phyloP scores from a whole-genome alignment of 2,797 vertebrate genomes.

The Prunella strophiata region DNA sequence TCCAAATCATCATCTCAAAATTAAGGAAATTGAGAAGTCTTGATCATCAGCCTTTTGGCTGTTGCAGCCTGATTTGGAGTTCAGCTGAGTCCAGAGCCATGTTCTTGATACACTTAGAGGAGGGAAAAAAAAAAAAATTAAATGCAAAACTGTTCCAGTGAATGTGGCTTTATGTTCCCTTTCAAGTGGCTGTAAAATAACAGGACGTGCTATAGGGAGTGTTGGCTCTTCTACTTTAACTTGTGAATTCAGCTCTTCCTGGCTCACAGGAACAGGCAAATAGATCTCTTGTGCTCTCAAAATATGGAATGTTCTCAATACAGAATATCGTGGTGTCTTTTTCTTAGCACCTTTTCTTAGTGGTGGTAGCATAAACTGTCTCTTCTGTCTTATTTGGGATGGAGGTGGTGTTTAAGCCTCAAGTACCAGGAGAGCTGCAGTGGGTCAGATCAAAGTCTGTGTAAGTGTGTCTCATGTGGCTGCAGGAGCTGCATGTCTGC shows the following conservation, averaged over 20 bases:
- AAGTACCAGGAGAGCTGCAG: background rate
- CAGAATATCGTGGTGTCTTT: background rate
- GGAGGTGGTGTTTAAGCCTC: background rate
- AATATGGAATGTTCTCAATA: background rate
- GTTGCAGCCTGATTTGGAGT: background rate
- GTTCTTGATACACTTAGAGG: background rate
- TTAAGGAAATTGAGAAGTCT: fast-evolving
- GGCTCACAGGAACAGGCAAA: background rate
- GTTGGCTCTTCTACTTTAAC: background rate
- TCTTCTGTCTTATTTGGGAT: background rate
- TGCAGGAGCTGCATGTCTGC: background rate
- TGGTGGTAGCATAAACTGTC: background rate
- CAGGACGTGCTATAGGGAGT: background rate
- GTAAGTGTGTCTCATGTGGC: background rate
- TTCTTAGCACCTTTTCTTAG: background rate
- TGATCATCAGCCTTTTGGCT: background rate
- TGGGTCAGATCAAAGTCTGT: background rate
- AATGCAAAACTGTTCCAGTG: background rate
- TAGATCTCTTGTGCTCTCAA: background rate
- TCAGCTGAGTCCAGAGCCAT: background rate
- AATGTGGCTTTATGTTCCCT: background rate
- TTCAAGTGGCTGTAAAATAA: background rate
- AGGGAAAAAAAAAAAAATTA: background rate
- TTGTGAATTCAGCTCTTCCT: background rate
- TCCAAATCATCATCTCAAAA: background rate